These are phyloP conservation scores for Scortum barcoo DNA, from an alignment of 2,113 vertebrate genomes.

Conservation along the genomic window DNA sequence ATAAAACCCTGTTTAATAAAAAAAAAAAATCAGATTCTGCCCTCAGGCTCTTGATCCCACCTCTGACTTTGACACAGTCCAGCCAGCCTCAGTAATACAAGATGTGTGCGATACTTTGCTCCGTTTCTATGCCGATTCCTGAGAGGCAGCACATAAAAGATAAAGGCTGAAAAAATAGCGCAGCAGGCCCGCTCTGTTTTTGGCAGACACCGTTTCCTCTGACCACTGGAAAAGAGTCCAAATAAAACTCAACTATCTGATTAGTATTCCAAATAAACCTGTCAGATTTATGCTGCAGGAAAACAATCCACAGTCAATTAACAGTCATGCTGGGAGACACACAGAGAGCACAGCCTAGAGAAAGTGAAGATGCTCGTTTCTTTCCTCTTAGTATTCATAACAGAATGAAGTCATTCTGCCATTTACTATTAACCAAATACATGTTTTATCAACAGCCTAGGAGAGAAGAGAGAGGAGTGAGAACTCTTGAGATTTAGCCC, in stretches of 20 bases:
- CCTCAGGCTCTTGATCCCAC: not conserved
- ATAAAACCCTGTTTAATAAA: not conserved
- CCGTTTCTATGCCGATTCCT: not conserved
- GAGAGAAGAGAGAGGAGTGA: not conserved
- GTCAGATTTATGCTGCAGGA: not conserved
- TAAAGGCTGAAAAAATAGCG: not conserved
- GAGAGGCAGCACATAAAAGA: conserved; percentile 8
- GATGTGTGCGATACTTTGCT: conserved; percentile 16
- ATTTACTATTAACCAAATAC: too few species aligned
- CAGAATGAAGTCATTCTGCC: too few species aligned
- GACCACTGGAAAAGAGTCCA: not conserved
- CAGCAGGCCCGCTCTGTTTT: not conserved
- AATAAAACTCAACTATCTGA: conserved; percentile 1
- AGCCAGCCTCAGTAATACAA: not conserved
- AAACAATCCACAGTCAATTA: not conserved
- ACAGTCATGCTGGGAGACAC: too few species aligned
- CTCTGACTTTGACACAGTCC: not conserved
- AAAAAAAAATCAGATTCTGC: not conserved
- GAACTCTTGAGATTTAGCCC: not conserved
- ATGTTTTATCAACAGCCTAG: too few species aligned
- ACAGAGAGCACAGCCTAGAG: not conserved
- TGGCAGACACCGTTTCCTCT: conserved; percentile 36
- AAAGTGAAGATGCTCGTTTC: not conserved
- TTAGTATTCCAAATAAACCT: not conserved
- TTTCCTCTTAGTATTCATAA: not conserved